Conservation (phyloP, 2,797 vertebrate genomes). For the Hyperoplus immaculatus region DNA sequence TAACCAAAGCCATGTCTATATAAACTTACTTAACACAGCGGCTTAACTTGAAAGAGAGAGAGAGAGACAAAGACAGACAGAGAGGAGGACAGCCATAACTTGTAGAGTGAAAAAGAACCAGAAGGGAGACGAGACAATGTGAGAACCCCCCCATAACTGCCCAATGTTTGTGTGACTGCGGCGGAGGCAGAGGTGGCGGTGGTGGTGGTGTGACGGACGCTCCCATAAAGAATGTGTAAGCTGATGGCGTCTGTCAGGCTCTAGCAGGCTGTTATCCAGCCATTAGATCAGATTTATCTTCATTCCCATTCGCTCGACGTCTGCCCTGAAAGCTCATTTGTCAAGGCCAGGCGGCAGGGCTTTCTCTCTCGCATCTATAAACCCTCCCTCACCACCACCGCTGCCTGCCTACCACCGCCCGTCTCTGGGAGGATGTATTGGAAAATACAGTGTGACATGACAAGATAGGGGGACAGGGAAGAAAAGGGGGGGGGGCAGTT, state of each 20-base stretch:
- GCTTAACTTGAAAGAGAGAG: conserved; percentile 1
- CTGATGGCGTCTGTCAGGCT: conserved; percentile 83
- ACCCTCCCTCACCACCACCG: background rate
- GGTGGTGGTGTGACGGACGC: conserved; percentile 43
- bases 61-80: conserved; percentile 16
- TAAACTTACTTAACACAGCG: background rate
- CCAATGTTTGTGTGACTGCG: conserved; percentile 59
- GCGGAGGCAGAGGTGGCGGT: conserved; percentile 3
- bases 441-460: conserved; percentile 84
- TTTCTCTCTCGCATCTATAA: conserved; percentile 73
- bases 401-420: conserved; percentile 41
- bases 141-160: conserved; percentile 37
- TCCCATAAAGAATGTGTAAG: conserved; percentile 84
- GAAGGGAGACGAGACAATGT: conserved; percentile 35
- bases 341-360: conserved; percentile 80
- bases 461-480: conserved; percentile 67
- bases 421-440: conserved; percentile 77
- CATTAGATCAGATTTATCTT: conserved; percentile 88
- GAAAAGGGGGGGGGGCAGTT: conserved; percentile 21
- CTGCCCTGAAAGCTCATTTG: conserved; percentile 86
- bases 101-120: conserved; percentile 13
- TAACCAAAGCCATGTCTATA: background rate
- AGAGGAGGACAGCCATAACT: conserved; percentile 8
- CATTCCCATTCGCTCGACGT: conserved; percentile 81
- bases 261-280: conserved; percentile 86